Base-by-base conservation (phyloP, 2,113 vertebrate species). In the Halichoeres trimaculatus region DNA sequence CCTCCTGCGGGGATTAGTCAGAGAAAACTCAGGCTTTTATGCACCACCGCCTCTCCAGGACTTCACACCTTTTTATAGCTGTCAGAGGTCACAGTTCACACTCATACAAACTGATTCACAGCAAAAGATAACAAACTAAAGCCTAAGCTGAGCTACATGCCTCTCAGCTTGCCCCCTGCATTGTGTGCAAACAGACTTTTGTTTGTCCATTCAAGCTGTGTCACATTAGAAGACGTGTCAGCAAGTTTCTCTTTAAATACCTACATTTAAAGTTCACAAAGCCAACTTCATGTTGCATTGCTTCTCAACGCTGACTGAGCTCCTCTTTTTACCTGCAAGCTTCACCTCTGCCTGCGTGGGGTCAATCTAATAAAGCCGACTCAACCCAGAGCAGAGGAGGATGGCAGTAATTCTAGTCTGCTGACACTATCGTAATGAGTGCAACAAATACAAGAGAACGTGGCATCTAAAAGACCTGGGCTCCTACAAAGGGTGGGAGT, bases 31-130 rank as follows among this genome's bases (percentile, higher is more conserved):
- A 71, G 61, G 53, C 54, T 30, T 53, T 50, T 38, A 17, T 78
- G 70, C 35, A n/a, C 70, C 34, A 43, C 74, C 74, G 76, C 69
- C 55, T 75, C 80, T 41, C 63, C 45, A 69, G 59, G 71, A 83
- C 74, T 70, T 88, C 76, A 59, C 79, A 83, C 83, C 75, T 79
- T 85, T 80, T 78, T 61, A 79, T 35, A 86, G 58, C 54, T 43
- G 61, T 61, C 67, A 76, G 41, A 65, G 70, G 76, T 76, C 70
- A 83, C 70, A 70, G 70, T 53, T 66, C 67, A 70, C 19, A 43
- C 52, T 56, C 51, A 58, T 59, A 69, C 47, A 26, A 9, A 69
- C 24, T 47, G 5, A 35, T 19, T 2, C 43, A 34, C 35, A 59
- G 67, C 64, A 76, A 82, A 84, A 77, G 20, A 45, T 23, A 61